Percentiles rank a stretch among this genome's conserved stretches.
Conservation (phyloP, 2,113 vertebrate genomes). For the Ochotona princeps region DNA sequence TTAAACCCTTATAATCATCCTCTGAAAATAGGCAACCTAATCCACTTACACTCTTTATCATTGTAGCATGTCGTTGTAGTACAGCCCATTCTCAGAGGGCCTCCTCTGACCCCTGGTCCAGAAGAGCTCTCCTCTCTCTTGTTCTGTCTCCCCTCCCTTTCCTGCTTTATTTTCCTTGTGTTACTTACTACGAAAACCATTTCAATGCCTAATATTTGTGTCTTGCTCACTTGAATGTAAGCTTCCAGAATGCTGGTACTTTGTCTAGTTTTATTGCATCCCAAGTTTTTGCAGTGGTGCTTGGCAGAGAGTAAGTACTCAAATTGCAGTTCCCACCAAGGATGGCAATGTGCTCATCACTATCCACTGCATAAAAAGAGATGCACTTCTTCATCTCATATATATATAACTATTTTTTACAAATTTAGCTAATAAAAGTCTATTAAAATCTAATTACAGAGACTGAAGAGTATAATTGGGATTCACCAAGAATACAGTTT, state of each 20-base stretch:
- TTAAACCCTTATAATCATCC: background rate
- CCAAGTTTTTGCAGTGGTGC: background rate
- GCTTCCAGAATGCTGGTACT: background rate
- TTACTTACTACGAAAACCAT: background rate
- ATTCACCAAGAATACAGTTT: background rate
- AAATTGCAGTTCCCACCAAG: slow-evolving; percentile 16
- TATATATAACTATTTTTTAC: slow-evolving; percentile 24
- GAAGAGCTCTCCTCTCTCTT: background rate
- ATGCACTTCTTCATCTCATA: slow-evolving; percentile 24
- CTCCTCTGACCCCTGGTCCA: background rate
- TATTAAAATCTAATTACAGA: slow-evolving; percentile 29
- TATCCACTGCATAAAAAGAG: background rate
- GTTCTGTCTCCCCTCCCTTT: background rate
- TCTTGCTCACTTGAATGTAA: slow-evolving; percentile 5
- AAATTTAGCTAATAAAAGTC: slow-evolving; percentile 16
- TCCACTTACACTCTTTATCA: background rate
- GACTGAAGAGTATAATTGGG: background rate
- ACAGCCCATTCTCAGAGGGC: background rate
- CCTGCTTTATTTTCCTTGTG: background rate
- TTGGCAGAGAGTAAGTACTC: background rate
- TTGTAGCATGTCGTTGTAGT: background rate
- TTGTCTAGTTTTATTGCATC: background rate
- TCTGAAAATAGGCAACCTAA: background rate
- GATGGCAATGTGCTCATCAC: background rate
- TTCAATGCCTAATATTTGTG: background rate